Percentiles rank a stretch among this genome's conserved stretches.
These are phyloP conservation scores for Tachina lurida DNA, from an alignment of 2,888 invertebrate species.

Conservation along the genomic window DNA sequence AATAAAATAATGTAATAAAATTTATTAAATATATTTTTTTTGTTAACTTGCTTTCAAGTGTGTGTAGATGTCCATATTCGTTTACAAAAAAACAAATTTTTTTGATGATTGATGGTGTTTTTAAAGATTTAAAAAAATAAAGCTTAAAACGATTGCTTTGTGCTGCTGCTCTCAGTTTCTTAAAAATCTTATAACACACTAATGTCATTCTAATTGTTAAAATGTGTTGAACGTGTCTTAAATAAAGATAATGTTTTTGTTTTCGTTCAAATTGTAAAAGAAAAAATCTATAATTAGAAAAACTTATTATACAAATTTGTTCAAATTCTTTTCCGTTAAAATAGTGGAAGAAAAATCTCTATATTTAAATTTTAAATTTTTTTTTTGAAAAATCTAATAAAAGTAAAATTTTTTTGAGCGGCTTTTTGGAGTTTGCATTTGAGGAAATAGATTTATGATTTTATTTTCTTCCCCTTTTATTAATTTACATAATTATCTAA, in stretches of 20 bases:
- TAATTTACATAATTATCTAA: no score
- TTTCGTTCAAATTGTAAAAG: neutral
- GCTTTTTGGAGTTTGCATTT: no score
- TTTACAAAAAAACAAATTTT: neutral
- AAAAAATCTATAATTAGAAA: neutral
- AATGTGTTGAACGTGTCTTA: slow-evolving; percentile 29
- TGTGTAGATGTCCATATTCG: neutral
- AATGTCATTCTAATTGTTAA: slow-evolving; percentile 46
- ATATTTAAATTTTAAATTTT: no score
- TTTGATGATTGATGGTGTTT: neutral
- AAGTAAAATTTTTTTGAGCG: no score
- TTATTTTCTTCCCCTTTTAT: no score
- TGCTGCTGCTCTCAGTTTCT: neutral
- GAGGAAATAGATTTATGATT: no score
- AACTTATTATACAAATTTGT: neutral
- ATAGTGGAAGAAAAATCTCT: no score
- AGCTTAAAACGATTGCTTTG: neutral
- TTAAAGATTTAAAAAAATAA: neutral
- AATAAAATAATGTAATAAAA: slow-evolving; percentile 31
- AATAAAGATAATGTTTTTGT: neutral
- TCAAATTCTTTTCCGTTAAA: neutral
- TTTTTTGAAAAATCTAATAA: no score
- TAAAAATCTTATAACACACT: slow-evolving; percentile 4
- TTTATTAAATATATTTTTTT: slow-evolving; percentile 38
- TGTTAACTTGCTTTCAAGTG: neutral